A percentile compares a stretch with the other conserved stretches of the same genome.
Evolutionary conservation across 2,888 invertebrate genomes (phyloP).

Genomic region (Amphimallon solstitiale): DNA sequence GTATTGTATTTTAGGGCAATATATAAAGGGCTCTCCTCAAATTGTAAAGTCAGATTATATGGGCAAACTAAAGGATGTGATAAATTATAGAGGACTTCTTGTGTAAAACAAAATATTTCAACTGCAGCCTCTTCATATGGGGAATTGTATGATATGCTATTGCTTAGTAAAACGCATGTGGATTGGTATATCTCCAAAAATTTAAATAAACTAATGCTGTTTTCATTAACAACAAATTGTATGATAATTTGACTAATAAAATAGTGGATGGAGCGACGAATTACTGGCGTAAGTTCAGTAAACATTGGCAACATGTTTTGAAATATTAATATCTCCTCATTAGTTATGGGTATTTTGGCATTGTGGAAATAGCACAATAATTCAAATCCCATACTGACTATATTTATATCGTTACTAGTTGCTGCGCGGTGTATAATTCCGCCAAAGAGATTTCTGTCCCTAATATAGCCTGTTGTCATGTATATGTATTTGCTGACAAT

Average conservation of each 20-base stretch:
- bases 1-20: background rate
- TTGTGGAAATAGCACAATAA: constrained; percentile 14
- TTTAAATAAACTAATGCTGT: background rate
- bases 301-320: background rate
- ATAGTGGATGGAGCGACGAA: background rate
- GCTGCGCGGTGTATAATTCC: background rate
- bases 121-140: background rate
- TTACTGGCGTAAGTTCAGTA: background rate
- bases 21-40: background rate
- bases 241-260: constrained; percentile 17
- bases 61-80: background rate
- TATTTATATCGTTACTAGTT: background rate
- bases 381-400: background rate
- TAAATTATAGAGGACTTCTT: background rate
- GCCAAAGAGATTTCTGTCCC: background rate
- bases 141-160: background rate
- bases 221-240: background rate
- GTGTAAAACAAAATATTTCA: constrained; percentile 5
- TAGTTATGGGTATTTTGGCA: background rate
- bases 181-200: background rate
- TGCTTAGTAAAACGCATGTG: background rate
- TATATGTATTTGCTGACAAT: constrained; percentile 6
- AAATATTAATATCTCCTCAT: background rate
- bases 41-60: background rate
- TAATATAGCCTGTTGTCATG: background rate